Evolutionary conservation across 2,797 vertebrate species (phyloP).

Genomic region (Crocidura indochinensis): DNA sequence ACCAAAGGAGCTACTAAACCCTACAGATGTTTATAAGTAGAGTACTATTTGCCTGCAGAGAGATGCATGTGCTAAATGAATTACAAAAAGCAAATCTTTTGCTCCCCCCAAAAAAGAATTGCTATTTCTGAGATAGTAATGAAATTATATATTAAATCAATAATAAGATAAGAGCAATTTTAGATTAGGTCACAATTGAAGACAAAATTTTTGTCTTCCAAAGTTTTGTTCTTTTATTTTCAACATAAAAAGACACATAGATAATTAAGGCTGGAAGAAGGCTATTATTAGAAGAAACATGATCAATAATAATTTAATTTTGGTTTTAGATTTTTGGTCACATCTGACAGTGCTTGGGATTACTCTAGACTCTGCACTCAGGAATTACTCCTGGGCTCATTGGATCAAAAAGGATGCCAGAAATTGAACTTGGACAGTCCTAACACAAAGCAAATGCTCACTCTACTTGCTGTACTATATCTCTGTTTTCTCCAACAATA

Average conservation of each 20-base stretch:
- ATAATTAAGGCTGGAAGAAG: constrained; percentile 38
- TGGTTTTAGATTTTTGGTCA: too few relatives aligned
- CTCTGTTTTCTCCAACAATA: too few relatives aligned
- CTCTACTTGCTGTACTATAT: too few relatives aligned
- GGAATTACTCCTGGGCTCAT: too few relatives aligned
- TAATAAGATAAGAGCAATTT: neutral
- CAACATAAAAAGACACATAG: neutral
- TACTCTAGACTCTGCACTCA: too few relatives aligned
- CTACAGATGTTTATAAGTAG: neutral
- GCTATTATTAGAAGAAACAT: neutral
- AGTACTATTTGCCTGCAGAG: neutral
- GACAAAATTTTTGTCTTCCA: neutral
- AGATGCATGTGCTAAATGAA: neutral
- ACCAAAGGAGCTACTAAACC: neutral
- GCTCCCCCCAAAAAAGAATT: neutral
- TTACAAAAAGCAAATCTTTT: neutral
- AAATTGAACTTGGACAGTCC: too few relatives aligned
- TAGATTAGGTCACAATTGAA: neutral
- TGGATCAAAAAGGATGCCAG: too few relatives aligned
- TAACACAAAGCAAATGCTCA: too few relatives aligned
- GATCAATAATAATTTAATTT: too few relatives aligned
- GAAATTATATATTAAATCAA: neutral
- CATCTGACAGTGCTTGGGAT: too few relatives aligned
- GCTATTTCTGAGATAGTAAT: neutral
- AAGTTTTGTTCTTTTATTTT: constrained; percentile 54